phyloP scores from a whole-genome alignment of 2,888 invertebrate species.

The Rambutsinella grinnellia region DNA sequence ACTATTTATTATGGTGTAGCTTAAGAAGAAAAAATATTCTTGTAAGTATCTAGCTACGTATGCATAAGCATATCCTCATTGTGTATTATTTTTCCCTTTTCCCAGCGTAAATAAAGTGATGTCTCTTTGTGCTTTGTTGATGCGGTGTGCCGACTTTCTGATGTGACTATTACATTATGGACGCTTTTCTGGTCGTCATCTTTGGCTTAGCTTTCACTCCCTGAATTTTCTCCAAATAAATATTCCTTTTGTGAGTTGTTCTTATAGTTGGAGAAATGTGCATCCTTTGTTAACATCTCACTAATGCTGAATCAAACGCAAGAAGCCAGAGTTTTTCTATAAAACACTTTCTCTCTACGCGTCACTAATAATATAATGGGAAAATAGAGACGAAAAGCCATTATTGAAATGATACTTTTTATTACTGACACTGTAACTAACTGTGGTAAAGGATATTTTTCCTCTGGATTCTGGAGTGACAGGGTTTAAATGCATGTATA shows the following conservation, averaged over 20 bases:
- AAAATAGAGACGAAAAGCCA: not conserved
- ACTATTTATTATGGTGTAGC: conserved; percentile 32
- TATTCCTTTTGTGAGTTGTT: conserved; percentile 48
- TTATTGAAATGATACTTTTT: not conserved
- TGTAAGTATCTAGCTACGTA: not conserved
- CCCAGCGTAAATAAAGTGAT: conserved; percentile 4
- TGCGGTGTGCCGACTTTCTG: conserved; percentile 42
- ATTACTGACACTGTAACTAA: not conserved
- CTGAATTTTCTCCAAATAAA: conserved; percentile 48
- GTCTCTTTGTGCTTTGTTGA: conserved; percentile 23
- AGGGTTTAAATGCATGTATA: not conserved
- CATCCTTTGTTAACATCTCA: conserved; percentile 33
- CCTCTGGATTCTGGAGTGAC: not conserved
- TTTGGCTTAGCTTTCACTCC: conserved; percentile 56
- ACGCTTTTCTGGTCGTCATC: conserved; percentile 41
- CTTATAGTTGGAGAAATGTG: conserved; percentile 11
- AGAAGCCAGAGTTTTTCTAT: conserved; percentile 17
- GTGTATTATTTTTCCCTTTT: not conserved
- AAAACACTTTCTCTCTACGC: not conserved
- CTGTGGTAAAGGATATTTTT: not conserved
- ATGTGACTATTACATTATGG: conserved; percentile 56
- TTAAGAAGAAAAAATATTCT: conserved; percentile 24
- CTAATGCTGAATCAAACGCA: conserved; percentile 31
- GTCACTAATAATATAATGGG: not conserved
- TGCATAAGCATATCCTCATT: not conserved